Evolutionary conservation across 1,140 invertebrate species (phyloP).

Genomic region (Hyphantria cunea): DNA sequence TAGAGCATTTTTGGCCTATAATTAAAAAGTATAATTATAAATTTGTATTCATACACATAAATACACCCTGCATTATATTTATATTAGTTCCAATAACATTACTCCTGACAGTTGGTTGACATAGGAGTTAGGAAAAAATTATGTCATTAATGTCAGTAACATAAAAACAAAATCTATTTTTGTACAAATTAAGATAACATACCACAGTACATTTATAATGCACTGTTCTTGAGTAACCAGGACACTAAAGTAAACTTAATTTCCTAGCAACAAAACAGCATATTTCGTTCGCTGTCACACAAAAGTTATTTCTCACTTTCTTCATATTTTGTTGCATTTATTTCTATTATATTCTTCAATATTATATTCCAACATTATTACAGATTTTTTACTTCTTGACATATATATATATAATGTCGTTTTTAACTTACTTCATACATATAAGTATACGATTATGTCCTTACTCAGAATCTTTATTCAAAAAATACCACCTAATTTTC

Average conservation of each 20-base stretch:
- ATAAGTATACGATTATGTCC: too few species aligned
- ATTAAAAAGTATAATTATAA: slow-evolving; percentile 9
- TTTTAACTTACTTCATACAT: neutral
- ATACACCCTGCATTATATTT: slow-evolving; percentile 2
- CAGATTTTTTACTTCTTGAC: too few species aligned
- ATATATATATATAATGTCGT: neutral
- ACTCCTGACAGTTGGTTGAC: slow-evolving; percentile 31
- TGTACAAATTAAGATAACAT: slow-evolving; percentile 18
- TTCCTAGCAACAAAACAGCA: neutral
- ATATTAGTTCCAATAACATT: slow-evolving; percentile 11
- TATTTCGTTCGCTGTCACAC: too few species aligned
- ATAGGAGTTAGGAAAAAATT: slow-evolving; percentile 30
- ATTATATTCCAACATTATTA: too few species aligned
- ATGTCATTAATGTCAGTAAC: slow-evolving; percentile 29
- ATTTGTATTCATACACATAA: slow-evolving; percentile 7
- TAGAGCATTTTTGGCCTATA: slow-evolving; percentile 18
- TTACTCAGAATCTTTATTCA: neutral
- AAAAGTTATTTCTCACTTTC: too few species aligned
- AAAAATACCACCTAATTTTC: too few species aligned
- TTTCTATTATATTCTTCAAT: too few species aligned
- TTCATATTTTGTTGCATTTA: too few species aligned
- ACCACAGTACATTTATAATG: neutral
- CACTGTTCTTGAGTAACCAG: neutral
- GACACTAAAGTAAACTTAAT: neutral
- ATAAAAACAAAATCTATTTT: slow-evolving; percentile 30